Conservation (phyloP, 2,888 invertebrate genomes). For the Megaustenia siamemsis region DNA sequence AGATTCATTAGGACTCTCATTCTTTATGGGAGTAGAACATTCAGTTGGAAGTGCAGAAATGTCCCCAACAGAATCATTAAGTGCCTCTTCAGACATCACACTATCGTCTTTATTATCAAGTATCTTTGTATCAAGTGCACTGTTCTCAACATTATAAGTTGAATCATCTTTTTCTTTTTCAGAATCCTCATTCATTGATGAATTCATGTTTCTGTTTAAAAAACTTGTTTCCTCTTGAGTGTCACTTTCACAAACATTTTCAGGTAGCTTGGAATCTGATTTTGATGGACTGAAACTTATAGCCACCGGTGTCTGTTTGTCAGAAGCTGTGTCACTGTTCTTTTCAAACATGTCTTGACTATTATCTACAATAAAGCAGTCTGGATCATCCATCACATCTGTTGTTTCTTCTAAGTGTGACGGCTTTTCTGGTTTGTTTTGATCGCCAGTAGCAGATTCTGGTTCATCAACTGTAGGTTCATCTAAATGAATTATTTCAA, state of each 20-base stretch:
- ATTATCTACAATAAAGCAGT: conserved; percentile 44
- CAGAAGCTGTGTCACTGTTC: conserved; percentile 31
- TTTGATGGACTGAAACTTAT: neutral
- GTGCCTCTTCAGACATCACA: conserved; percentile 26
- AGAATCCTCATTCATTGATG: neutral
- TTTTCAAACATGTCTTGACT: conserved; percentile 4
- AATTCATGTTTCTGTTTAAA: neutral
- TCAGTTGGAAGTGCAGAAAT: neutral
- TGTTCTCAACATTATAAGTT: neutral
- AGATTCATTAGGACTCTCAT: neutral
- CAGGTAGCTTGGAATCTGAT: neutral
- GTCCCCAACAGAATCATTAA: conserved; percentile 37
- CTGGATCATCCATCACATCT: neutral
- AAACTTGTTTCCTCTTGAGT: neutral
- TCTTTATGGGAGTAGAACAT: conserved; percentile 26
- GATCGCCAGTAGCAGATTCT: conserved; percentile 27
- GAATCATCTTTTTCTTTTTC: neutral
- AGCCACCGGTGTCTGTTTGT: neutral
- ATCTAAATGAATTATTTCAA: conserved; percentile 65
- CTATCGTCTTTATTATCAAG: conserved; percentile 33
- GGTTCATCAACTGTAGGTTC: conserved; percentile 6
- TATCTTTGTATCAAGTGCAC: neutral
- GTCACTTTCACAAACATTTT: neutral
- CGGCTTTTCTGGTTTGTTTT: neutral
- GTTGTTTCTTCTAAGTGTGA: neutral